A percentile compares a stretch with the other conserved stretches of the same genome.
These are phyloP conservation scores for Agriopis aurantiaria DNA, from an alignment of 2,888 invertebrate genomes.

Conservation along the genomic window DNA sequence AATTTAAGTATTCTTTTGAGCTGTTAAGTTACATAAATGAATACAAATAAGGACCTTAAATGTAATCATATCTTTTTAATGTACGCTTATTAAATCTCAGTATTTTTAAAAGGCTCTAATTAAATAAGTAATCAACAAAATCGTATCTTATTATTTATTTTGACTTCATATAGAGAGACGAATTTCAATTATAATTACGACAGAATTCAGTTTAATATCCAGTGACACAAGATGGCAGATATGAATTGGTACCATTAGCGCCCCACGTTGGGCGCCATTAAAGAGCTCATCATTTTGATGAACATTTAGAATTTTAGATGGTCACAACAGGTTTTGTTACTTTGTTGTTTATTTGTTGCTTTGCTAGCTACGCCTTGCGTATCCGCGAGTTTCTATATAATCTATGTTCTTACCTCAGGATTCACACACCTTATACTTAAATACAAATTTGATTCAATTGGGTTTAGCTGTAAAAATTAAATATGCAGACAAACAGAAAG, in stretches of 20 bases:
- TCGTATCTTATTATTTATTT: not conserved
- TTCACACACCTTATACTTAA: too few species aligned
- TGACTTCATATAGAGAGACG: not conserved
- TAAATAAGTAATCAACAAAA: constrained; percentile 3
- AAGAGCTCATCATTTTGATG: constrained; percentile 59
- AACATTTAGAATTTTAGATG: constrained; percentile 58
- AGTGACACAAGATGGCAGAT: constrained; percentile 32
- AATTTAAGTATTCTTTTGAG: constrained; percentile 6
- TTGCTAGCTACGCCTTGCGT: not conserved
- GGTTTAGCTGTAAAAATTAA: too few species aligned
- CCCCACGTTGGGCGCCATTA: constrained; percentile 60
- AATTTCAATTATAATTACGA: constrained; percentile 33
- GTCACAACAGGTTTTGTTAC: constrained; percentile 47
- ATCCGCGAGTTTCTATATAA: not conserved
- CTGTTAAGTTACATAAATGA: not conserved
- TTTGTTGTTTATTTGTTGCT: constrained; percentile 40
- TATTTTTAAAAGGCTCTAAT: not conserved
- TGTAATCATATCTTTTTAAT: not conserved
- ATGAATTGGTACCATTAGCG: constrained; percentile 40
- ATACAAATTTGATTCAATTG: too few species aligned
- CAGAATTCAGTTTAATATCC: constrained; percentile 32
- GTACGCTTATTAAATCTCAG: not conserved
- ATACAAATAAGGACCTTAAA: not conserved
- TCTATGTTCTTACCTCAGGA: too few species aligned
- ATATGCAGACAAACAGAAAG: too few species aligned